These are phyloP conservation scores for Umimayanthus kanabou DNA, from an alignment of 92 coral and sea anemone species.

Conservation along the genomic window DNA sequence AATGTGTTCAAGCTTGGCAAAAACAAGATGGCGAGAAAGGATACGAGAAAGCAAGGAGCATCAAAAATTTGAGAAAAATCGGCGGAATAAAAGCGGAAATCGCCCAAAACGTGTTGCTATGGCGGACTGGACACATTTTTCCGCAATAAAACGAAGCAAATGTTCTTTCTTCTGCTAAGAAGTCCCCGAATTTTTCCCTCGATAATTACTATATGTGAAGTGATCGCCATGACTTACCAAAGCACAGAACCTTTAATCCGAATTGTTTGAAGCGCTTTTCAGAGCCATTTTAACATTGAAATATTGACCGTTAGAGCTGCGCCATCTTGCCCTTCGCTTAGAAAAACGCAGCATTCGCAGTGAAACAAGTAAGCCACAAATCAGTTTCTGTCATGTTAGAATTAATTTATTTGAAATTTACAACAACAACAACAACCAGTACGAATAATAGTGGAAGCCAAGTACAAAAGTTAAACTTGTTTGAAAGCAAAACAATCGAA, in stretches of 20 bases:
- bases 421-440: not conserved
- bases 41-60: not conserved
- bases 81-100: not conserved
- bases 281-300: conserved; percentile 20
- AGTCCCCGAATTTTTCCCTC: conserved; percentile 13
- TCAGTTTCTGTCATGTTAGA: conserved; percentile 13
- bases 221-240: conserved; percentile 1
- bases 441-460: not conserved
- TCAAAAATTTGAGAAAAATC: conserved; percentile 10
- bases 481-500: not conserved
- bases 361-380: conserved; percentile 1
- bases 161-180: conserved; percentile 9
- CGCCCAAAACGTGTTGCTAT: conserved; percentile 15
- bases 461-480: not conserved
- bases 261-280: conserved; percentile 26
- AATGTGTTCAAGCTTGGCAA: conserved; percentile 1
- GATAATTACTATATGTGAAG: not conserved
- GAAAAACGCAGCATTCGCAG: conserved; percentile 6
- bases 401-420: conserved; percentile 1
- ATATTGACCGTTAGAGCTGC: conserved; percentile 25
- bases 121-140: conserved; percentile 22
- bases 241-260: conserved; percentile 26
- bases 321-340: conserved; percentile 14
- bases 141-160: not conserved
- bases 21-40: conserved; percentile 18